Evolutionary conservation across 2,888 invertebrate genomes (phyloP).

Genomic region (Xanthia icteritia): DNA sequence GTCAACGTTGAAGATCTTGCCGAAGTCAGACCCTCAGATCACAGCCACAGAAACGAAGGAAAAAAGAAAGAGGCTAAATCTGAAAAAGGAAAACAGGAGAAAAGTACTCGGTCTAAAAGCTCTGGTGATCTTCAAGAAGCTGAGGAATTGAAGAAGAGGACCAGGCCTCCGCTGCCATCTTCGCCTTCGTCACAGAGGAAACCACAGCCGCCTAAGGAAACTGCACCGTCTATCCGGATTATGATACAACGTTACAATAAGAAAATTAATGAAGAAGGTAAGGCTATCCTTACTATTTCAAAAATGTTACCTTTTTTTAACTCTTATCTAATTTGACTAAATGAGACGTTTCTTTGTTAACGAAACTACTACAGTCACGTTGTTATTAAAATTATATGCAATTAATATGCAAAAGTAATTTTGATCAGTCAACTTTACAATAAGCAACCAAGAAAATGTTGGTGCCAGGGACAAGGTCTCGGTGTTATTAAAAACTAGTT

Average conservation of each 20-base stretch:
- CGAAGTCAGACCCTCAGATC: constrained; percentile 78
- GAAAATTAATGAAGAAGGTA: constrained; percentile 91
- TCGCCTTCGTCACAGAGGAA: constrained; percentile 91
- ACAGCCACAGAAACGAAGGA: constrained; percentile 67
- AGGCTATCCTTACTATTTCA: neutral
- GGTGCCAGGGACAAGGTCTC: neutral
- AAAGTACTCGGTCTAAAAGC: constrained; percentile 75
- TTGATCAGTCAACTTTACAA: neutral
- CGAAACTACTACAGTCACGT: neutral
- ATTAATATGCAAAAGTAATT: neutral
- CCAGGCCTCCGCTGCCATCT: constrained; percentile 90
- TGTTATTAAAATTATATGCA: neutral
- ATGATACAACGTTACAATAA: constrained; percentile 93
- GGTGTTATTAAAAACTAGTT: constrained; percentile 44
- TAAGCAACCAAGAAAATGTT: neutral
- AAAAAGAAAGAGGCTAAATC: constrained; percentile 70
- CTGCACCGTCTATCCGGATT: constrained; percentile 92
- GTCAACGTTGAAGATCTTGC: constrained; percentile 82
- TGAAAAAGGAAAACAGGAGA: constrained; percentile 71
- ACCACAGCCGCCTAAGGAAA: constrained; percentile 90
- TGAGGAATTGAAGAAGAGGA: constrained; percentile 81
- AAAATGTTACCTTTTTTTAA: neutral
- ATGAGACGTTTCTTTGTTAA: neutral
- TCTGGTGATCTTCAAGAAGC: constrained; percentile 82
- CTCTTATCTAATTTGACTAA: neutral